These are phyloP conservation scores for Papilio helenus DNA, from an alignment of 1,140 invertebrate species.

Conservation along the genomic window DNA sequence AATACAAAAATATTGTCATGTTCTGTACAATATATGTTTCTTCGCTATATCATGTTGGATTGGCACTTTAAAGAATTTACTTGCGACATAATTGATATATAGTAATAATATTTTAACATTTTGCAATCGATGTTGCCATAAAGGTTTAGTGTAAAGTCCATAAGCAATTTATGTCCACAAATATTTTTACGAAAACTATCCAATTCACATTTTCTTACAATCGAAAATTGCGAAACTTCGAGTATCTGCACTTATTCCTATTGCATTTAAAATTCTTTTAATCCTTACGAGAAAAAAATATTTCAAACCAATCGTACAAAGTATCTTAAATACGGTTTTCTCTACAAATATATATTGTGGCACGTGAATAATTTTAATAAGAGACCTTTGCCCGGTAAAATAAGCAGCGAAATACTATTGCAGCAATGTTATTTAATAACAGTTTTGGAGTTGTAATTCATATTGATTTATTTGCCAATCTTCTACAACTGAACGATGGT, in stretches of 20 bases:
- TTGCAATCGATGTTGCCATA: background rate
- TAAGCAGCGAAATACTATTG: slow-evolving; percentile 27
- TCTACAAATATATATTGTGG: slow-evolving; percentile 29
- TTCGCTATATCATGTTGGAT: background rate
- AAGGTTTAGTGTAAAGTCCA: background rate
- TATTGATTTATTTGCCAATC: slow-evolving; percentile 37
- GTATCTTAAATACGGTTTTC: slow-evolving; percentile 23
- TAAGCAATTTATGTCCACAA: background rate
- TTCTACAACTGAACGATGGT: background rate
- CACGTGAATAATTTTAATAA: slow-evolving; percentile 40
- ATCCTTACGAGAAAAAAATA: slow-evolving; percentile 27
- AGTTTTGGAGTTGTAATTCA: slow-evolving; percentile 36
- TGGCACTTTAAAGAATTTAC: background rate
- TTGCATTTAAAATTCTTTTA: slow-evolving; percentile 16
- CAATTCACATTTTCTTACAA: background rate
- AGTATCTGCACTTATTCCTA: background rate
- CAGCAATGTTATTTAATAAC: slow-evolving; percentile 39
- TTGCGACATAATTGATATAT: slow-evolving; percentile 14
- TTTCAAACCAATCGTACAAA: slow-evolving; percentile 26
- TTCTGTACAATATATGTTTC: background rate
- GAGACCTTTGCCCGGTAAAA: slow-evolving; percentile 33
- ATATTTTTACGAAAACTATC: slow-evolving; percentile 9
- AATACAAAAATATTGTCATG: background rate
- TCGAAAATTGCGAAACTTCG: background rate
- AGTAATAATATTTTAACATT: slow-evolving; percentile 7